These are phyloP conservation scores for Aeoliscus strigatus DNA, from an alignment of 2,797 vertebrate species.

Conservation along the genomic window DNA sequence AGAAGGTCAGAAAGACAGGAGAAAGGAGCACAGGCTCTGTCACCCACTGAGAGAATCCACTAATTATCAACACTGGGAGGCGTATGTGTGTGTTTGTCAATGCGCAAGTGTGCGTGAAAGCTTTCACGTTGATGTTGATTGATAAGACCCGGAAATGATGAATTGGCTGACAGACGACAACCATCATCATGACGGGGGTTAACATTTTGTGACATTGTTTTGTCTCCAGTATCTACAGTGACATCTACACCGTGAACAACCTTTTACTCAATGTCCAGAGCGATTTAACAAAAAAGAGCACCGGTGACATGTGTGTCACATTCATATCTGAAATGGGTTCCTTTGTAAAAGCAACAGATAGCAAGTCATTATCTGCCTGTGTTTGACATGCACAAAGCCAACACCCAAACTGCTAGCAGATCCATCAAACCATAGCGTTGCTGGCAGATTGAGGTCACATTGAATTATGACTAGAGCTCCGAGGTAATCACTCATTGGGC, in stretches of 20 bases:
- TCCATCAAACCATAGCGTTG: constrained; percentile 69
- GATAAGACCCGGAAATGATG: constrained; percentile 50
- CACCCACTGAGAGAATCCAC: constrained; percentile 61
- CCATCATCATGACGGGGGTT: constrained; percentile 43
- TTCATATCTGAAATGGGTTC: constrained; percentile 37
- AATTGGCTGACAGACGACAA: constrained; percentile 32
- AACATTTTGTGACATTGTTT: constrained; percentile 54
- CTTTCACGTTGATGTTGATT: constrained; percentile 49
- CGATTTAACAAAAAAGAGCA: constrained; percentile 23
- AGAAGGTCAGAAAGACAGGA: constrained; percentile 66
- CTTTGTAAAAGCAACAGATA: constrained; percentile 61
- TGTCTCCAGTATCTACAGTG: constrained; percentile 30
- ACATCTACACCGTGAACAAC: constrained; percentile 13
- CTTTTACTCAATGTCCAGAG: constrained; percentile 6
- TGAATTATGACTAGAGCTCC: constrained; percentile 79
- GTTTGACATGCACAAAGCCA: constrained; percentile 68
- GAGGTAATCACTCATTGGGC: constrained; percentile 78
- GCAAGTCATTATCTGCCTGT: constrained; percentile 61
- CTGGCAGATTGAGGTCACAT: constrained; percentile 82
- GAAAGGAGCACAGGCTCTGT: constrained; percentile 42
- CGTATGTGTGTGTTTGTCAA: constrained; percentile 16
- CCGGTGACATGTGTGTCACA: constrained; percentile 13
- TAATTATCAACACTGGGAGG: constrained; percentile 68
- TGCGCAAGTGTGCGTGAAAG: constrained; percentile 4
- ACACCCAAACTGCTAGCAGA: constrained; percentile 69